A percentile compares a stretch with the other conserved stretches of the same genome.
phyloP scores from a whole-genome alignment of 2,797 vertebrate genomes.

The Mus spretus region DNA sequence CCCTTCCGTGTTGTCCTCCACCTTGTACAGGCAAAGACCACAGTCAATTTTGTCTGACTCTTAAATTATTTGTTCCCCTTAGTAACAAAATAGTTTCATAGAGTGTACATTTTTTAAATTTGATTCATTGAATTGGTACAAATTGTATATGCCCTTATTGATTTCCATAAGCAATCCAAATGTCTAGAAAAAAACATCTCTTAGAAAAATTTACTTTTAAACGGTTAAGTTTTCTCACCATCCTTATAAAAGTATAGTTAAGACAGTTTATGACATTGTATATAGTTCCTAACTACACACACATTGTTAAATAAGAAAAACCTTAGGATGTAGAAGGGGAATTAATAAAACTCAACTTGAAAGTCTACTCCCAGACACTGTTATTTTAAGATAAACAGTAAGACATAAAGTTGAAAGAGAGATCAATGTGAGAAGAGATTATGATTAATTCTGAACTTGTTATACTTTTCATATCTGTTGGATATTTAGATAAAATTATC shows the following conservation, averaged over 20 bases:
- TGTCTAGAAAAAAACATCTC: background rate
- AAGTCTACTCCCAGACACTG: background rate
- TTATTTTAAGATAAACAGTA: background rate
- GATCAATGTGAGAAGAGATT: background rate
- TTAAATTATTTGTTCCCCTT: background rate
- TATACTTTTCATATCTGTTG: background rate
- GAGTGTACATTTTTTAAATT: constrained; percentile 1
- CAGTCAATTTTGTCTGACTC: background rate
- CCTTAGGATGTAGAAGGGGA: constrained; percentile 6
- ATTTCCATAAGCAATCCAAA: constrained; percentile 49
- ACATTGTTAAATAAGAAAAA: constrained; percentile 1
- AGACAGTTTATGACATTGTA: background rate
- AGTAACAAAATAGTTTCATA: background rate
- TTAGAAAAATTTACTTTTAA: constrained; percentile 35
- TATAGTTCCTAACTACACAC: background rate
- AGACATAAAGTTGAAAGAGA: background rate
- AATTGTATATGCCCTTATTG: background rate
- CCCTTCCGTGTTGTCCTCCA: background rate
- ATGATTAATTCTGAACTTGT: background rate
- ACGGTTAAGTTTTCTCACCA: background rate
- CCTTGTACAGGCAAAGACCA: background rate
- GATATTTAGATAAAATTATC: constrained; percentile 35
- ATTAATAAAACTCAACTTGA: constrained; percentile 44
- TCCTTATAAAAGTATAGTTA: constrained; percentile 33
- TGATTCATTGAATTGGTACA: constrained; percentile 2